Evolutionary conservation across 2,888 invertebrate species (phyloP), one percentile per base, ranked within the genome.

Genomic region (Leptinotarsa peninsularis): DNA sequence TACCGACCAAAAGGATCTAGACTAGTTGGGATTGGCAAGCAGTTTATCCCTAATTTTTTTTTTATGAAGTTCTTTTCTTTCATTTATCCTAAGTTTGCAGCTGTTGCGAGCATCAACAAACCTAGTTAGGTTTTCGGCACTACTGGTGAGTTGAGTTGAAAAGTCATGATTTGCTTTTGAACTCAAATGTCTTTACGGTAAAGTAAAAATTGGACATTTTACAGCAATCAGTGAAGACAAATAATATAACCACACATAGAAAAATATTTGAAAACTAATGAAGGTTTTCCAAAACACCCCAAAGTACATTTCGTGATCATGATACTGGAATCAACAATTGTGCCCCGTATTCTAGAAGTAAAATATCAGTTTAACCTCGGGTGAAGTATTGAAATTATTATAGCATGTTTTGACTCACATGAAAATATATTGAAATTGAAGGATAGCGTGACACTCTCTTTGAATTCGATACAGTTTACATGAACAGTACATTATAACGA

Each of bases 371-470:
- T 76, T 21, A 70, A 67, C 49, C 67, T 49, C 58, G 56, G 71
- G 67, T 71, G 73, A 70, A 74, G 67, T 74, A 76, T 75, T 63
- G 70, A 56, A 76, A 68, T 69, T 73, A 78, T 75, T 76, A 74
- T 73, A 73, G 73, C 69, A 77, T 77, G 76, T 73, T 71, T 75
- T 67, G 75, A 63, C 71, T 70, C 66, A 75, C 73, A 72, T 75
- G 76, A 74, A 73, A 76, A 69, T 76, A 74, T 68, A 79, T 71
- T 70, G 72, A 74, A 78, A 79, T 79, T 79, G 78, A 79, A 77
- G 78, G 72, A 77, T 79, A 74, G 75, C 78, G 78, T 79, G 78
- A 67, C 71, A 71, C 71, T 74, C 67, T 60, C 68, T 67, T 68
- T 67, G 58, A 71, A 72, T 74, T 74, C 74, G 72, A 76, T 77